Percentiles rank a stretch among this genome's conserved stretches.
Evolutionary conservation across 2,888 invertebrate genomes (phyloP).

Genomic region (Halictus ligatus): DNA sequence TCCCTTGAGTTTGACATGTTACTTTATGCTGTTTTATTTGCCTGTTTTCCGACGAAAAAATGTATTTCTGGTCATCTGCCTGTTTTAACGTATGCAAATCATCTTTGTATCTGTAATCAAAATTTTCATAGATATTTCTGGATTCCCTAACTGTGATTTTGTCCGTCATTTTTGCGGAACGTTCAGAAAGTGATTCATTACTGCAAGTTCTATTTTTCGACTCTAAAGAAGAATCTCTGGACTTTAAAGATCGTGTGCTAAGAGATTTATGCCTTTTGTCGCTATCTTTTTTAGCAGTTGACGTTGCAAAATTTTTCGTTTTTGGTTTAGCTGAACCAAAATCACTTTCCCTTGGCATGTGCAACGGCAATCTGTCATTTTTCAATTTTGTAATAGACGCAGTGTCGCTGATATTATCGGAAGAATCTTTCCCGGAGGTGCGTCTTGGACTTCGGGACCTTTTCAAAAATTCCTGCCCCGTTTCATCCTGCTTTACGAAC

Average conservation of each 20-base stretch:
- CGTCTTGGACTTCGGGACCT: slow-evolving; percentile 76
- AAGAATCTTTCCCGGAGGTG: slow-evolving; percentile 76
- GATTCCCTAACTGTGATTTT: slow-evolving; percentile 74
- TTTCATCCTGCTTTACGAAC: slow-evolving; percentile 70
- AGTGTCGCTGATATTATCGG: slow-evolving; percentile 62
- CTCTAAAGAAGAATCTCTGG: slow-evolving; percentile 74
- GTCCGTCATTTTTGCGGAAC: slow-evolving; percentile 65
- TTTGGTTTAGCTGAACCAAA: slow-evolving; percentile 72
- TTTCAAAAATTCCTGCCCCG: slow-evolving; percentile 68
- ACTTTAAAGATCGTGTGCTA: slow-evolving; percentile 71
- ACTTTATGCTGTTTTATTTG: slow-evolving; percentile 58
- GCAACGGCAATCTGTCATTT: slow-evolving; percentile 71
- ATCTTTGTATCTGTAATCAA: slow-evolving; percentile 75
- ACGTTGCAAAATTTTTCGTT: slow-evolving; percentile 74
- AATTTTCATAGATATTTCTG: slow-evolving; percentile 72
- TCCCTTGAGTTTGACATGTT: slow-evolving; percentile 61
- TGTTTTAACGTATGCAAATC: slow-evolving; percentile 71
- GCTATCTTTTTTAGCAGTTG: slow-evolving; percentile 77
- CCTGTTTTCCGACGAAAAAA: slow-evolving; percentile 57
- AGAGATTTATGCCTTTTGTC: slow-evolving; percentile 74
- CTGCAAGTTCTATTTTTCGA: slow-evolving; percentile 73
- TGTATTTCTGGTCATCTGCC: slow-evolving; percentile 75
- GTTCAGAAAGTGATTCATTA: slow-evolving; percentile 76
- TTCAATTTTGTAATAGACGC: slow-evolving; percentile 70
- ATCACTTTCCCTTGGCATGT: slow-evolving; percentile 73